Evolutionary conservation across 2,888 invertebrate species (phyloP).

Genomic region (Sceliomorpha sp.): DNA sequence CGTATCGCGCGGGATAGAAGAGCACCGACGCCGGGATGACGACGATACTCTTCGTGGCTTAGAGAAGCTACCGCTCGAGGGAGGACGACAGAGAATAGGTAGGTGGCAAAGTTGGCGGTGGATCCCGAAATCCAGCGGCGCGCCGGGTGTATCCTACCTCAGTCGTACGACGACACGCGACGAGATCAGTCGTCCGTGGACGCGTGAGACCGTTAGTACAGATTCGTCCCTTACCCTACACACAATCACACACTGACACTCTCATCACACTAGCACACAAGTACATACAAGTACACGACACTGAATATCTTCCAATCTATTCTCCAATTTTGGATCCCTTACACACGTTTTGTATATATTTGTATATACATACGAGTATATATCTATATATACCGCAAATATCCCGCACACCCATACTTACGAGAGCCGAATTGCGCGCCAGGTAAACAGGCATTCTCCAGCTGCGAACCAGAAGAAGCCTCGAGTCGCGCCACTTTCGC

Average conservation of each 20-base stretch:
- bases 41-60: slow-evolving; percentile 33
- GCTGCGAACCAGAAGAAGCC: slow-evolving; percentile 1
- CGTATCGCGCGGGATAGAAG: slow-evolving; percentile 23
- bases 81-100: slow-evolving; percentile 43
- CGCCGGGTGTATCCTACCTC: slow-evolving; percentile 50
- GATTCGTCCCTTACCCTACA: slow-evolving; percentile 12
- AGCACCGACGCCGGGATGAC: slow-evolving; percentile 3
- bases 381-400: slow-evolving; percentile 20
- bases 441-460: slow-evolving; percentile 6
- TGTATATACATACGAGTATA: slow-evolving; percentile 20
- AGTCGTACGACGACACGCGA: slow-evolving; percentile 55
- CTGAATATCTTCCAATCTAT: background rate
- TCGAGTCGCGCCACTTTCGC: too few relatives aligned
- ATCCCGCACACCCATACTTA: slow-evolving; percentile 8
- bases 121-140: slow-evolving; percentile 48
- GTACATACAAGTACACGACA: too few relatives aligned
- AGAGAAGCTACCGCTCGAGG: slow-evolving; percentile 27
- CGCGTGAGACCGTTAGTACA: slow-evolving; percentile 40
- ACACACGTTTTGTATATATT: slow-evolving; percentile 15
- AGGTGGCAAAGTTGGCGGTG: slow-evolving; percentile 52
- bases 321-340: background rate
- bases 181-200: slow-evolving; percentile 51
- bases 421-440: slow-evolving; percentile 16
- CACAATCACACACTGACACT: slow-evolving; percentile 2
- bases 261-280: background rate